Percentiles rank a stretch among this genome's conserved stretches.
Evolutionary conservation across 2,797 vertebrate genomes (phyloP).

Genomic region (Megalops cyprinoides): DNA sequence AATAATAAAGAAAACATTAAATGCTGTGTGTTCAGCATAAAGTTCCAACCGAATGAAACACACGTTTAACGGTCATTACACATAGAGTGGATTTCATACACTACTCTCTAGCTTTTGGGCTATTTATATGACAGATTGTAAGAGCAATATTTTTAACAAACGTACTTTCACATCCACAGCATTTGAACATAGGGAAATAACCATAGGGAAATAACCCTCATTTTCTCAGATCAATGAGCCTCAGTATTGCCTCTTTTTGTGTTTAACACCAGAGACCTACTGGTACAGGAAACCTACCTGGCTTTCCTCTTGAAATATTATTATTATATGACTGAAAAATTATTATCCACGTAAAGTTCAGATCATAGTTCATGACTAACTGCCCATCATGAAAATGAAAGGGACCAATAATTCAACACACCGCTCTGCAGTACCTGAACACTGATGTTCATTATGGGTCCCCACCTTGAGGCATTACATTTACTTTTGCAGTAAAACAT

Average conservation of each 20-base stretch:
- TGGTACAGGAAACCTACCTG: not conserved
- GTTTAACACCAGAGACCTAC: not conserved
- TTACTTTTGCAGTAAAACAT: too few species aligned
- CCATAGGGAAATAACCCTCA: not conserved
- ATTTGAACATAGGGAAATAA: too few species aligned
- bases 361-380: too few species aligned
- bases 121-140: not conserved
- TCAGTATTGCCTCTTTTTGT: not conserved
- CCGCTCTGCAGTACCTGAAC: too few species aligned
- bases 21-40: not conserved
- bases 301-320: too few species aligned
- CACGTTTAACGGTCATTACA: not conserved
- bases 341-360: too few species aligned
- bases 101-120: not conserved
- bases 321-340: too few species aligned
- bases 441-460: too few species aligned
- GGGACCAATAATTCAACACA: too few species aligned
- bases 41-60: not conserved
- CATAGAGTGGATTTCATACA: not conserved
- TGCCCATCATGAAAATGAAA: too few species aligned
- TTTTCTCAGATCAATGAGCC: not conserved
- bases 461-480: too few species aligned
- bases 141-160: not conserved
- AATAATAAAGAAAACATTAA: conserved; percentile 6
- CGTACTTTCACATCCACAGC: not conserved